These are phyloP conservation scores for Chauna torquata DNA, from an alignment of 2,113 vertebrate species.

Conservation along the genomic window DNA sequence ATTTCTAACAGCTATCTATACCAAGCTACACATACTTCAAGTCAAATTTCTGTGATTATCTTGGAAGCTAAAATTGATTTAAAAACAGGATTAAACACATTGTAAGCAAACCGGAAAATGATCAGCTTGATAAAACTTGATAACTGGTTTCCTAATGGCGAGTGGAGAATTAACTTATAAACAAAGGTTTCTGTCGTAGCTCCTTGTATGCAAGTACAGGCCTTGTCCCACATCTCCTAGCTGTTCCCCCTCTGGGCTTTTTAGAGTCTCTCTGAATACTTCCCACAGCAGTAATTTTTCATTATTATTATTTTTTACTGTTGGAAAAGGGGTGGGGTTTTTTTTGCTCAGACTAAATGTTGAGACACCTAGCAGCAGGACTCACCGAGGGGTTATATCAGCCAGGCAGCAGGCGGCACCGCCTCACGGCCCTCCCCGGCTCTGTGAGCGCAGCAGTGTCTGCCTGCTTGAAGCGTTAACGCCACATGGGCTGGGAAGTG, in stretches of 20 bases:
- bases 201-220: background rate
- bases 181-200: background rate
- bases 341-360: background rate
- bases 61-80: background rate
- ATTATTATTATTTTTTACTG: too few relatives aligned
- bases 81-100: background rate
- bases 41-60: background rate
- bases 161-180: fast-evolving
- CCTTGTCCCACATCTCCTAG: background rate
- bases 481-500: background rate
- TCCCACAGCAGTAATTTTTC: background rate
- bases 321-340: fast-evolving
- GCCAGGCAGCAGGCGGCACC: background rate
- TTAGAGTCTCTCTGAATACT: background rate
- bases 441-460: background rate
- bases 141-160: background rate
- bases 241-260: fast-evolving
- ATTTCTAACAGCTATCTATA: background rate
- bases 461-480: background rate
- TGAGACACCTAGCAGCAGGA: background rate
- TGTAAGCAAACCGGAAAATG: background rate
- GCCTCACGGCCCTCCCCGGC: background rate
- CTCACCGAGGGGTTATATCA: background rate
- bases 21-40: background rate
- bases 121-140: background rate